These are phyloP conservation scores for Hipparchia semele DNA, from an alignment of 2,888 invertebrate species.

Conservation along the genomic window DNA sequence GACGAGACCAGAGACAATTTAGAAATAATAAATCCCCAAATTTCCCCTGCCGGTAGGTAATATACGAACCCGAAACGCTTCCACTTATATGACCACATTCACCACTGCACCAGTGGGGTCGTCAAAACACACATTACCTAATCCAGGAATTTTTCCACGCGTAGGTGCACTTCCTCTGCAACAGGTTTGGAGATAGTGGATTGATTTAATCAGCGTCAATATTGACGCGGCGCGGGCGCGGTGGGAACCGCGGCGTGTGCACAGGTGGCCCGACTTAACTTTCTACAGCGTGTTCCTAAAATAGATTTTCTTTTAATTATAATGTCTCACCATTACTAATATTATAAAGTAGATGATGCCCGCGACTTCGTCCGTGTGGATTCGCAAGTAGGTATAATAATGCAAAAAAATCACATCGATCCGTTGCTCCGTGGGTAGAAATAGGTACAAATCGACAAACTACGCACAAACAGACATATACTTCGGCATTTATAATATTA, in stretches of 20 bases:
- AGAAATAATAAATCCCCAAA: neutral
- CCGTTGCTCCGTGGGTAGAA: too few species aligned
- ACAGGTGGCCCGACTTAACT: slow-evolving; percentile 64
- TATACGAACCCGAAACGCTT: too few species aligned
- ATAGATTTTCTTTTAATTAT: neutral
- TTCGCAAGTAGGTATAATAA: too few species aligned
- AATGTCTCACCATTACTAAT: too few species aligned
- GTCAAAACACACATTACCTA: slow-evolving; percentile 1
- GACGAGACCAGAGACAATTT: neutral
- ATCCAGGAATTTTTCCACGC: slow-evolving; percentile 3
- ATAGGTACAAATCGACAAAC: too few species aligned
- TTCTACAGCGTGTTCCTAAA: slow-evolving; percentile 36
- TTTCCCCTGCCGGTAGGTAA: too few species aligned
- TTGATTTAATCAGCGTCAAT: slow-evolving; percentile 78
- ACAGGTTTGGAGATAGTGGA: slow-evolving; percentile 63
- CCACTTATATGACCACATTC: too few species aligned
- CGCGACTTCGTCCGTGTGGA: neutral
- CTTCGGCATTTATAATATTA: too few species aligned
- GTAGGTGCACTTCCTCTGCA: slow-evolving; percentile 38
- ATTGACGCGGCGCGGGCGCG: slow-evolving; percentile 66
- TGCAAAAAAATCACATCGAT: too few species aligned
- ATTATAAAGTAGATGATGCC: too few species aligned
- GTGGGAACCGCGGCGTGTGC: slow-evolving; percentile 74
- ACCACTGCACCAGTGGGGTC: too few species aligned
- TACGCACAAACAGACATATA: too few species aligned